Evolutionary conservation across 2,113 vertebrate species (phyloP).

Genomic region (Drymodes brunneopygia): DNA sequence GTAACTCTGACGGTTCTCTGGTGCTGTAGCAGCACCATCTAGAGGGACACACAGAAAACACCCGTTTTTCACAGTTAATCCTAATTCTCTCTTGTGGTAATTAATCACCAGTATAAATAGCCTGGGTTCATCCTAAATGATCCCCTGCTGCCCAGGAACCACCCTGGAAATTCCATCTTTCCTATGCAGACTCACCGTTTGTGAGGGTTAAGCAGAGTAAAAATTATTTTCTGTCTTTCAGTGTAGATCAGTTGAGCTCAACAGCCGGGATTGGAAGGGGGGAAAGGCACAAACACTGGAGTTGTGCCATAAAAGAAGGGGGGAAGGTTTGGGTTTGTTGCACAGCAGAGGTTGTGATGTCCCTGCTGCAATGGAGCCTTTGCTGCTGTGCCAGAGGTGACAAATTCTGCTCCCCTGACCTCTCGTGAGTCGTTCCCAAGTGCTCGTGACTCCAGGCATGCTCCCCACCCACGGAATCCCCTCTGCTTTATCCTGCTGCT

Average conservation of each 20-base stretch:
- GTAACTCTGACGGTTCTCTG: rapidly evolving
- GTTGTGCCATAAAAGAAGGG: not conserved
- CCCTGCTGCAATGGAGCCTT: slow-evolving; percentile 21
- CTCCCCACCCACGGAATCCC: not conserved
- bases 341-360: not conserved
- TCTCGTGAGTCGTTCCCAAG: not conserved
- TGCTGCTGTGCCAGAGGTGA: not conserved
- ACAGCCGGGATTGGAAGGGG: not conserved
- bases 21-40: not conserved
- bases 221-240: not conserved
- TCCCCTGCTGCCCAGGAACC: not conserved
- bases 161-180: not conserved
- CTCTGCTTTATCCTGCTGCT: slow-evolving; percentile 38
- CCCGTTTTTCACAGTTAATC: not conserved
- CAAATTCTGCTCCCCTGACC: not conserved
- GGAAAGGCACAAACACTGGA: not conserved
- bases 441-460: slow-evolving; percentile 26
- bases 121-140: not conserved
- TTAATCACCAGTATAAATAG: not conserved
- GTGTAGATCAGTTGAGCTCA: not conserved
- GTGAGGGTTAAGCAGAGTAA: not conserved
- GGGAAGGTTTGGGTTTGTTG: not conserved
- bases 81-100: not conserved
- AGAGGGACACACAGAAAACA: not conserved
- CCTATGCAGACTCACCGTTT: not conserved